A percentile compares a stretch with the other conserved stretches of the same genome.
phyloP scores from a whole-genome alignment of 2,113 vertebrate species.

The Festucalex cinctus region DNA sequence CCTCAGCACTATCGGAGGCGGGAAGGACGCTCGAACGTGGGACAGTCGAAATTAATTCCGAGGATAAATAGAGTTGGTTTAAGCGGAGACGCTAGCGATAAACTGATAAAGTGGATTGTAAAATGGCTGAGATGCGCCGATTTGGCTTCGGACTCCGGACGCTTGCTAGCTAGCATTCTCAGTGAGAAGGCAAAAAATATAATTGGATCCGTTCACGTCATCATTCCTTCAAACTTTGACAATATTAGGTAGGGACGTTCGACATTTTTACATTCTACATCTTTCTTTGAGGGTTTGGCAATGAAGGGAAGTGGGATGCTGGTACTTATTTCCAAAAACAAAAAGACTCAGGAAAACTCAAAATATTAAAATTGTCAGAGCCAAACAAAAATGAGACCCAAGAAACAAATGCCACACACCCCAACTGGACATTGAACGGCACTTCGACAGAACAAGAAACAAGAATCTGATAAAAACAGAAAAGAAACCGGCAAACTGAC shows the following conservation, averaged over 20 bases:
- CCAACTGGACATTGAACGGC: too few relatives aligned
- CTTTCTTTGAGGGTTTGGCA: background rate
- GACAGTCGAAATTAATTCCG: constrained; percentile 41
- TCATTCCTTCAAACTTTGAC: background rate
- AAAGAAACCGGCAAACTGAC: too few relatives aligned
- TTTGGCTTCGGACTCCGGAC: constrained; percentile 35
- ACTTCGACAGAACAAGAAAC: too few relatives aligned
- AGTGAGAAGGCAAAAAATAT: constrained; percentile 42
- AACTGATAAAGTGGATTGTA: constrained; percentile 60
- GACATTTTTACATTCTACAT: too few relatives aligned
- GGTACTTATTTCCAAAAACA: too few relatives aligned
- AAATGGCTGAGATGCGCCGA: constrained; percentile 55
- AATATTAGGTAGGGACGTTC: background rate
- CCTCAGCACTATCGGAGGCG: constrained; percentile 41
- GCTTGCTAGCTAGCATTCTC: constrained; percentile 44
- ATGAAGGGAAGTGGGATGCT: too few relatives aligned
- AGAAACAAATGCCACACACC: too few relatives aligned
- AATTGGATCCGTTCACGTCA: constrained; percentile 47
- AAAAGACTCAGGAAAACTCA: too few relatives aligned
- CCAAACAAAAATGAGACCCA: too few relatives aligned
- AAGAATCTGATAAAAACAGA: too few relatives aligned
- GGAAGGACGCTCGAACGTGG: constrained; percentile 38
- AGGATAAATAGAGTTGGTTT: constrained; percentile 61
- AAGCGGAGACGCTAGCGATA: constrained; percentile 52
- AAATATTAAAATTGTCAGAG: too few relatives aligned